Percentiles rank a stretch among this genome's conserved stretches.
Evolutionary conservation across 2,888 invertebrate genomes (phyloP).

Genomic region (Zele albiditarsus): DNA sequence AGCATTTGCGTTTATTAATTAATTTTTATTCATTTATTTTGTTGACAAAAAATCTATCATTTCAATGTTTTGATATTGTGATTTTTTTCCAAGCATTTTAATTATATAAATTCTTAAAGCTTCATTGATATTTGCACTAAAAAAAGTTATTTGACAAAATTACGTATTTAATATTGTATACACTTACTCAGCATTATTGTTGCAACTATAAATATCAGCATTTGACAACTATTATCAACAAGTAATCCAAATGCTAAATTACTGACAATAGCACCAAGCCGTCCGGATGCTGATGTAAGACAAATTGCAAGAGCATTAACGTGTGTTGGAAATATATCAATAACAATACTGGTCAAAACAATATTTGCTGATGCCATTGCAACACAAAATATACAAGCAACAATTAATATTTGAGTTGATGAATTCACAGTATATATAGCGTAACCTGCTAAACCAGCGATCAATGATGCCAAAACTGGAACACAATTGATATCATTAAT

Average conservation of each 20-base stretch:
- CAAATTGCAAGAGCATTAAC: slow-evolving; percentile 79
- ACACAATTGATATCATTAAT: neutral
- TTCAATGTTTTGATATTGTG: too few relatives aligned
- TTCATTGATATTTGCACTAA: too few relatives aligned
- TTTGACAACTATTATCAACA: slow-evolving; percentile 78
- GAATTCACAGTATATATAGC: slow-evolving; percentile 77
- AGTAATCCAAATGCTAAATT: slow-evolving; percentile 79
- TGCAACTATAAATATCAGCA: slow-evolving; percentile 79
- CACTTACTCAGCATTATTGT: slow-evolving; percentile 75
- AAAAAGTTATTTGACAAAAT: neutral
- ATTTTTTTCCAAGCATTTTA: too few relatives aligned
- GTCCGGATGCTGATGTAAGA: slow-evolving; percentile 79
- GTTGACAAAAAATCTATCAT: too few relatives aligned
- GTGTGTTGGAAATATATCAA: slow-evolving; percentile 72
- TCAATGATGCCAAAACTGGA: slow-evolving; percentile 70
- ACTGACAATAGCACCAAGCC: slow-evolving; percentile 79
- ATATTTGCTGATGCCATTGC: slow-evolving; percentile 74
- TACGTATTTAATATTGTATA: slow-evolving; percentile 15
- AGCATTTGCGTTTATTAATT: too few relatives aligned
- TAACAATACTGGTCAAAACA: slow-evolving; percentile 67
- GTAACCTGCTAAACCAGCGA: slow-evolving; percentile 77
- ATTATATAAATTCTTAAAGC: too few relatives aligned
- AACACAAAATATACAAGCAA: slow-evolving; percentile 75
- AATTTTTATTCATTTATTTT: too few relatives aligned
- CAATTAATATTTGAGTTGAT: slow-evolving; percentile 77